These are phyloP conservation scores for Melinaea menophilus DNA, from an alignment of 2,888 invertebrate species.

Conservation along the genomic window DNA sequence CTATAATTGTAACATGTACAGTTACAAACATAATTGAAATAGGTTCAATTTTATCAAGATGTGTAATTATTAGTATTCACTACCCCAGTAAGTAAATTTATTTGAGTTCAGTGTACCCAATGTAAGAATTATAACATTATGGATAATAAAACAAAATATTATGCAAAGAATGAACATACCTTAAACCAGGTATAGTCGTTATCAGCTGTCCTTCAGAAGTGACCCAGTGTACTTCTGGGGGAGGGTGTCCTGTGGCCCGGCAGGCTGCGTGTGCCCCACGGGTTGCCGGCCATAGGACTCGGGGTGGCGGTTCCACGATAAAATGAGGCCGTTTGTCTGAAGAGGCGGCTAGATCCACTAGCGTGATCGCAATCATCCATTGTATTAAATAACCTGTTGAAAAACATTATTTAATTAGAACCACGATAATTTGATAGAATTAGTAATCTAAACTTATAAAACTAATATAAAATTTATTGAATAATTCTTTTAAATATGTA, in stretches of 20 bases:
- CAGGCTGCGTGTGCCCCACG: constrained; percentile 65
- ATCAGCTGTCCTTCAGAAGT: constrained; percentile 69
- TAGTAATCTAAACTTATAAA: no score
- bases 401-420: neutral
- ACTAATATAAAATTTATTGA: no score
- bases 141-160: neutral
- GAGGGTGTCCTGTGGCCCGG: constrained; percentile 63
- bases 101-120: no score
- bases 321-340: constrained; percentile 69
- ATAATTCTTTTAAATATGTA: no score
- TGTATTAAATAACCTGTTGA: constrained; percentile 39
- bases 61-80: no score
- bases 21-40: no score
- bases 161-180: constrained; percentile 40
- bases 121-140: no score
- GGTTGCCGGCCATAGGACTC: constrained; percentile 69
- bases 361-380: constrained; percentile 46
- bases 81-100: no score
- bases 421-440: no score
- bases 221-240: constrained; percentile 68
- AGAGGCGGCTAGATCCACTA: constrained; percentile 35
- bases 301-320: constrained; percentile 60
- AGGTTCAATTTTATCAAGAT: no score
- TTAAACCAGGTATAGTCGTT: constrained; percentile 67
- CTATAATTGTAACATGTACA: no score